Evolutionary conservation across 2,113 vertebrate genomes (phyloP), one percentile per base, ranked within the genome.

Genomic region (Cephalopterus ornatus): DNA sequence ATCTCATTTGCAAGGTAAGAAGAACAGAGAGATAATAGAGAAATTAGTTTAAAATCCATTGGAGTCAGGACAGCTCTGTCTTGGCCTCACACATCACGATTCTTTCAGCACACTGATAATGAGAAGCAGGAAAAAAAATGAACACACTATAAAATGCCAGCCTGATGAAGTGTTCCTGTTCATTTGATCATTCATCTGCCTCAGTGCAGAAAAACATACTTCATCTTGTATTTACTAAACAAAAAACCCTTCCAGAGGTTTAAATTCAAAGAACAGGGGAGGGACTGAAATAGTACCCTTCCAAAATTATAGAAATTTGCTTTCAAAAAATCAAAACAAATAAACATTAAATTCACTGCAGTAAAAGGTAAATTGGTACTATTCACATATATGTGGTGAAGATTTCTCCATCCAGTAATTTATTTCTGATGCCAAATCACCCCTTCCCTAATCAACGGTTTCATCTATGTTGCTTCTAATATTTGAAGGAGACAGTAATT

Each of bases 301-400:
- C 21, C 63, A 88, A 80, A 68, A 61, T 52, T 33, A 52, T 6
- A 76, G 49, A 86, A 70, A 80, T 70, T 56, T 44, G 30, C 27
- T 84, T 86, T 73, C 72, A 80, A 71, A n/a, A 42, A 89, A 86
- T 85, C 79, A 74, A 77, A 81, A 65, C 41, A 80, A 52, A 75
- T 41, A 77, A 86, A 50, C 44, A 81, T 8, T 71, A 56, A 74
- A 74, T 47, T 59, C 42, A 78, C 10, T 52, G 22, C 26, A 39
- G 61, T 87, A 62, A 74, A 63, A 78, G 44, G 35, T 84, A 95
- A 96, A 92, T n/a, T 32, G 41, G n/a, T 75, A 74, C n/a, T 92
- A 82, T 86, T 55, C 49, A 78, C 5, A 59, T 18, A 44, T 3
- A 70, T n/a, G 17, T 12, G 7, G n/a, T 41, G 5, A 91, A 84